phyloP scores from a whole-genome alignment of 2,888 invertebrate genomes.

The Gisinianus flammeolus region DNA sequence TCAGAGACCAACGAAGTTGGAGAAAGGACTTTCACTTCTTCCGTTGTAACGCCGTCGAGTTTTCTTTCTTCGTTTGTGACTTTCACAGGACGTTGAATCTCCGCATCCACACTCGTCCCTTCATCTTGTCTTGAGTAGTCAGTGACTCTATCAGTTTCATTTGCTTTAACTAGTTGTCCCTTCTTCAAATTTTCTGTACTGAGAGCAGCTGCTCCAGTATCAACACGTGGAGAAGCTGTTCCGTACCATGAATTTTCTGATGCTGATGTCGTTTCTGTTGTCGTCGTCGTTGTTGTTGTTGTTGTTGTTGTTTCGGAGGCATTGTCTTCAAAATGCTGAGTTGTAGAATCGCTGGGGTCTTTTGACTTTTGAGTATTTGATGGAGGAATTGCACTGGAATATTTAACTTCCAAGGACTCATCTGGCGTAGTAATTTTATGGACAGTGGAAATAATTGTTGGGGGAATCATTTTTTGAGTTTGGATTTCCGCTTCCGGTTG shows the following conservation, averaged over 20 bases:
- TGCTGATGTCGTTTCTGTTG: neutral
- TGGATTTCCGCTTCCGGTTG: neutral
- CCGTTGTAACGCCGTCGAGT: too few species aligned
- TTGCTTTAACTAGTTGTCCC: too few species aligned
- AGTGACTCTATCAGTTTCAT: neutral
- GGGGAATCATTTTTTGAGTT: neutral
- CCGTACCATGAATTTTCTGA: neutral
- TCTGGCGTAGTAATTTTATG: constrained; percentile 18
- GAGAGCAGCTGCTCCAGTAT: neutral
- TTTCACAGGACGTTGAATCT: too few species aligned
- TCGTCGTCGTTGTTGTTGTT: neutral
- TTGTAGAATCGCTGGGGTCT: too few species aligned
- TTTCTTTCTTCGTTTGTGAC: too few species aligned
- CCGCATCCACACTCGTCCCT: too few species aligned
- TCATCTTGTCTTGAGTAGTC: too few species aligned
- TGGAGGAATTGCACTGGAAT: constrained; percentile 15
- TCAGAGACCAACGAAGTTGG: too few species aligned
- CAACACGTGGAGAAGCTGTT: neutral
- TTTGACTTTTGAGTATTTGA: neutral
- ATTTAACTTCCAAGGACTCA: constrained; percentile 14
- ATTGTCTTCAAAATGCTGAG: constrained; percentile 4
- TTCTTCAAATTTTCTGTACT: neutral
- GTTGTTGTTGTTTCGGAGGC: constrained; percentile 4
- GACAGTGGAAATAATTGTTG: constrained; percentile 29
- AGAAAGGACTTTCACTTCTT: too few species aligned